Evolutionary conservation across 2,888 invertebrate species (phyloP), one percentile per base, ranked within the genome.

Genomic region (Trichacis sp.): DNA sequence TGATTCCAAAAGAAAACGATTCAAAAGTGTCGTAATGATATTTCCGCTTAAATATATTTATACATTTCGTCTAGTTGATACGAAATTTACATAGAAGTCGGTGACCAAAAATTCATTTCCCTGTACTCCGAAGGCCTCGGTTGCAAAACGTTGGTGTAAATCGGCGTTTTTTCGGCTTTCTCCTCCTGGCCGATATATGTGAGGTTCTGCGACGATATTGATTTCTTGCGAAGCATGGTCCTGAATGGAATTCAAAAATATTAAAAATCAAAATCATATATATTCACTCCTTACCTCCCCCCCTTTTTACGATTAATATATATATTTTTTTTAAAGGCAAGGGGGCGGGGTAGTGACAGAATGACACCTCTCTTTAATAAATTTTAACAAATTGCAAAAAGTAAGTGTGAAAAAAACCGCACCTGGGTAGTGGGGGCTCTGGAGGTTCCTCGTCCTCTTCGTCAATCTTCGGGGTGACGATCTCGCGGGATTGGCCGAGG

Each of bases 61-160:
- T 24, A 5, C 24, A 24, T 24, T 36, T 36, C 36, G 18, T 42
- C 18, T 18, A 42, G 18, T 42, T 14, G 15, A 6, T 5, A 42
- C 42, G 8, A 42, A n/a, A 43, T 70, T 84, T 88, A 93, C 93
- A 93, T 93, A 0, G 93, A 93, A 6, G 93, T 93, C 0, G 93
- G 93, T 4, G 93, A 92, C 92, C 92, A 93, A 85, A 93, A 93
- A 83, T 93, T 93, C 90, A 93, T 91, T 84, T 93, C 93, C 45
- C 93, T 85, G 11, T 93, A 85, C 78, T 93, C 92, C 0, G 92
- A 90, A 0, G 91, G 90, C 78, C 88, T 89, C 0, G 90, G 87
- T 72, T 87, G 86, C 73, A 87, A 86, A 1, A 74, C 45, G n/a
- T 36, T 54, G 2, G 63, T 29, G 9, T 4, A 24, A 65, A 64